Evolutionary conservation across 2,113 vertebrate species (phyloP).

Genomic region (Columba livia): DNA sequence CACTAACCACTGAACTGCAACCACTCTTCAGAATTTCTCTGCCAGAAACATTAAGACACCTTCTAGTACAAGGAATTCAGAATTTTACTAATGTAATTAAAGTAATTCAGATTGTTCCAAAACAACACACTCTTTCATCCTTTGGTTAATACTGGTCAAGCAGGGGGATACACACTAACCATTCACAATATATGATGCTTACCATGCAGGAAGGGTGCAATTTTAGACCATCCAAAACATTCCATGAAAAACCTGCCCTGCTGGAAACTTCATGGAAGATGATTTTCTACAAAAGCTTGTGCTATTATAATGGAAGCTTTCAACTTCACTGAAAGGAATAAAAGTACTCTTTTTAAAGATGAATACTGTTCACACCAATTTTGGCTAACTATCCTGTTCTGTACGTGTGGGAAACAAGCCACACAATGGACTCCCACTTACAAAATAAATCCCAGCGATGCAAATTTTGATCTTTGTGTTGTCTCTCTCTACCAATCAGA

Average conservation of each 20-base stretch:
- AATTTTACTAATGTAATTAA: not conserved
- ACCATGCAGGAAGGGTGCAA: not conserved
- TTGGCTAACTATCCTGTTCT: not conserved
- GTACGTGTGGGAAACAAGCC: not conserved
- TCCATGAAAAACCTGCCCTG: not conserved
- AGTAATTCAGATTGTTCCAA: not conserved
- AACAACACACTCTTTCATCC: not conserved
- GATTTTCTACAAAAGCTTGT: not conserved
- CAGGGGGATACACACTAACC: not conserved
- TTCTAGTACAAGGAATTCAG: not conserved
- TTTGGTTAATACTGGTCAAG: not conserved
- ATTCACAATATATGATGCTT: not conserved
- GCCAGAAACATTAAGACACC: not conserved
- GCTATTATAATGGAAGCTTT: not conserved
- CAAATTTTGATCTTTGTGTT: not conserved
- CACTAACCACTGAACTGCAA: not conserved
- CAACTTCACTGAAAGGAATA: not conserved
- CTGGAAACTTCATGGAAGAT: not conserved
- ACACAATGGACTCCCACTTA: rapidly evolving
- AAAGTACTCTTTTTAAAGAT: not conserved
- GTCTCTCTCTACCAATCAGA: not conserved
- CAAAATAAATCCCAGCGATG: not conserved
- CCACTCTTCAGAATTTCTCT: not conserved
- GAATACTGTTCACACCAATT: not conserved
- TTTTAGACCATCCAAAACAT: not conserved